A percentile compares a stretch with the other conserved stretches of the same genome.
These are phyloP conservation scores for Catharus bicknelli DNA, from an alignment of 2,113 vertebrate genomes.

Conservation along the genomic window DNA sequence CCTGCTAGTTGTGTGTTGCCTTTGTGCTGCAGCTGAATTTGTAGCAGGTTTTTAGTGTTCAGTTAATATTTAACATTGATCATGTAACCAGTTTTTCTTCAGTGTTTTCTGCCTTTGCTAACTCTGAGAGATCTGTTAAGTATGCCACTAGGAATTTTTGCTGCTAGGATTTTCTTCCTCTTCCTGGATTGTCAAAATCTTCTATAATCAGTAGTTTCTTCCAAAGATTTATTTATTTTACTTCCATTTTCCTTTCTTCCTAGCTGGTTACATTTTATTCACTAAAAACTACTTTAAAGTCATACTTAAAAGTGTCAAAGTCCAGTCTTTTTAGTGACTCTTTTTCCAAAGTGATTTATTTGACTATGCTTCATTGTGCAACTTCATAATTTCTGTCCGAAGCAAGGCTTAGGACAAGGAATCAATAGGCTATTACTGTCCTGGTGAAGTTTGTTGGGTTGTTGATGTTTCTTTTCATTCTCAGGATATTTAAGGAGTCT, in stretches of 20 bases:
- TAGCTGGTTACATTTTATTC: too few species aligned
- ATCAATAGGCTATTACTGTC: background rate
- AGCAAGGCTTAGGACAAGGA: background rate
- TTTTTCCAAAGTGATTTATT: background rate
- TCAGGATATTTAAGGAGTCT: background rate
- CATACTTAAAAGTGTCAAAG: too few species aligned
- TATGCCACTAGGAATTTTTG: background rate
- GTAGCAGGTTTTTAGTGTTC: background rate
- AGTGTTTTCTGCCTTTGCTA: background rate
- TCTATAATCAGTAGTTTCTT: background rate
- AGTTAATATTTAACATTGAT: background rate
- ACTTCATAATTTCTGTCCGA: background rate
- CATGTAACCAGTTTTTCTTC: background rate
- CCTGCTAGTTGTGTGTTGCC: background rate
- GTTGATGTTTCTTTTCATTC: background rate
- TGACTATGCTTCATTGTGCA: background rate
- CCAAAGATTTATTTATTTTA: background rate
- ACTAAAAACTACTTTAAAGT: too few species aligned
- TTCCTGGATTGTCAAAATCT: background rate
- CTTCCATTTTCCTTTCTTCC: too few species aligned
- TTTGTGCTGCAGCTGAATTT: background rate
- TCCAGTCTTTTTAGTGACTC: too few species aligned
- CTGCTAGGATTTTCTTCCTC: background rate
- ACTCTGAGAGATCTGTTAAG: background rate
- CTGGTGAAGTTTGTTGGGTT: background rate